Percentiles rank a stretch among this genome's conserved stretches.
phyloP scores from a whole-genome alignment of 2,113 vertebrate species.

The Clarias magur region DNA sequence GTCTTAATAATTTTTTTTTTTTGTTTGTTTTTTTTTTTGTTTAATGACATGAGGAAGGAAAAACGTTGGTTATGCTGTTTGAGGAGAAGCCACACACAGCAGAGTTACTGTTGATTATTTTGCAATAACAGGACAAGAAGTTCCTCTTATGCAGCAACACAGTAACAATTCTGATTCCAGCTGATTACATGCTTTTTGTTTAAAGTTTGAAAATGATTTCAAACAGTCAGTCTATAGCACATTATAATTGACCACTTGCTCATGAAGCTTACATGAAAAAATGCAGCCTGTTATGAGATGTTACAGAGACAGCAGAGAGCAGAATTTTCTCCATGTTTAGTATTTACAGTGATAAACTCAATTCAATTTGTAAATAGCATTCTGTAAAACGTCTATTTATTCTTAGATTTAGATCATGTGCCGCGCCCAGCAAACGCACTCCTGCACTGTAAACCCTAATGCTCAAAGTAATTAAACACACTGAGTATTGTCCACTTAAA shows the following conservation, averaged over 20 bases:
- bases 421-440: not conserved
- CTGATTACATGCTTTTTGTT: not conserved
- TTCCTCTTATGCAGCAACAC: not conserved
- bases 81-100: not conserved
- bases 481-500: no score
- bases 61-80: not conserved
- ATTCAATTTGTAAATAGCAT: not conserved
- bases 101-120: no score
- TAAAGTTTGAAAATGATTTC: not conserved
- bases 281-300: not conserved
- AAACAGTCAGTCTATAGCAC: not conserved
- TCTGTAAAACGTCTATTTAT: not conserved
- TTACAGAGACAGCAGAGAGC: not conserved
- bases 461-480: no score
- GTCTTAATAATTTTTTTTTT: not conserved
- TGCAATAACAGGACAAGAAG: no score
- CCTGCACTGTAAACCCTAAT: no score
- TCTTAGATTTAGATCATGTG: not conserved
- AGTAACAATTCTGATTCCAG: not conserved
- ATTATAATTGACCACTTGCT: not conserved
- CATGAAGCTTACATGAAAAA: not conserved
- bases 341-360: not conserved
- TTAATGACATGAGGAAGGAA: not conserved
- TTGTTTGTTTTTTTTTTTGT: not conserved
- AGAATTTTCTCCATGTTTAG: not conserved